Evolutionary conservation across 2,113 vertebrate species (phyloP), one percentile per base, ranked within the genome.

Genomic region (Platysteira castanea): DNA sequence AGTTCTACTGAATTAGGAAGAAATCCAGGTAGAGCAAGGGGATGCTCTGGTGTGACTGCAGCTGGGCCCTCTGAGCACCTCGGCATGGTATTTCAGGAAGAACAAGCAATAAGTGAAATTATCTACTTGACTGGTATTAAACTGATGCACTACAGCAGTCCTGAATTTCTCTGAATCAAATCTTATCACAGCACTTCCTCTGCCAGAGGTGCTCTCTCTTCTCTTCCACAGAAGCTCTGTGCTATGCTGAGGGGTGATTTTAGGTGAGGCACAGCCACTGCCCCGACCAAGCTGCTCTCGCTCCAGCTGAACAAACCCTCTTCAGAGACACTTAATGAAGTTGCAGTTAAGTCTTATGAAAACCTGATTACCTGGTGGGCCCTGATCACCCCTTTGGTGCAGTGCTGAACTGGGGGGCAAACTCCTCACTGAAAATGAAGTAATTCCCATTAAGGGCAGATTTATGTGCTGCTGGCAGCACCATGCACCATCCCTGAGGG

Each of bases 271-370:
- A 47, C 33, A 65, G 37, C 21, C 71, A 18, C 52, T 8, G 27
- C 61, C 50, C 50, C 0, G 0, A 6, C 17, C 1, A 0, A 73
- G 56, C 33, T 33, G 56, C 56, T 69, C 39, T 19, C 0, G 4
- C 35, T 60, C 56, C 24, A 30, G 41, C 22, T 13, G 6, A 70
- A 50, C 42, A 73, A 88, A 88, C 19, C 24, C 24, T 52, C 67
- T 52, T 52, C 13, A 46, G 71, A 63, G 79, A 23, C 9, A 7
- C 6, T 67, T 39, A 64, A 57, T 2, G 47, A 57, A 59, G 47
- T 19, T 59, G 33, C 65, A 31, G 37, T 61, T 47, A 16, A 77
- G 21, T 28, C 52, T 85, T 68, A 47, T 0, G 33, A 67, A 82
- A 53, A n/a, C n/a, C n/a, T n/a, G n/a, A n/a, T n/a, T n/a, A n/a